phyloP scores from a whole-genome alignment of 2,888 invertebrate genomes.

The Phortica magna region DNA sequence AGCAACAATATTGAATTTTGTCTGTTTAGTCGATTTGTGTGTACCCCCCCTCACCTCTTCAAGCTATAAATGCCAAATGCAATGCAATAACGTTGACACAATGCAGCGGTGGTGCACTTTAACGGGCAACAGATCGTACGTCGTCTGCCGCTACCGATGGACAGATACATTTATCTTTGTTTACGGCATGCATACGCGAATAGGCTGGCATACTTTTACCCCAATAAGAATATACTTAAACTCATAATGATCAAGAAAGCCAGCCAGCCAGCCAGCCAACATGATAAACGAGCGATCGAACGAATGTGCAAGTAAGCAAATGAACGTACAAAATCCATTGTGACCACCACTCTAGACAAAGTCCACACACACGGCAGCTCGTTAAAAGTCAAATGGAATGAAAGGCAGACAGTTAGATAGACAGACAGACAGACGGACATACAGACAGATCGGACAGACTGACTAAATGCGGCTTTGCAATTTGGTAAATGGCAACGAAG shows the following conservation, averaged over 20 bases:
- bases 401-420: constrained; percentile 8
- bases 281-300: neutral
- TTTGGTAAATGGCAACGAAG: neutral
- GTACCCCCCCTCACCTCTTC: too few species aligned
- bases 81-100: constrained; percentile 50
- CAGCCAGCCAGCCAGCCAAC: constrained; percentile 19
- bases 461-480: neutral
- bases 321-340: neutral
- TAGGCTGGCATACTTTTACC: constrained; percentile 64
- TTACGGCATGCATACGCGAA: constrained; percentile 43
- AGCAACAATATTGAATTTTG: too few species aligned
- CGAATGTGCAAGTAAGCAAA: neutral
- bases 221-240: constrained; percentile 41
- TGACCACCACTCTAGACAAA: constrained; percentile 12
- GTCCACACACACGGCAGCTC: constrained; percentile 40
- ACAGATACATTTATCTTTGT: constrained; percentile 29
- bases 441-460: neutral
- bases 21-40: too few species aligned
- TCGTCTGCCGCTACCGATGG: constrained; percentile 11
- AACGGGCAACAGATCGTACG: neutral
- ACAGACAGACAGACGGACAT: neutral
- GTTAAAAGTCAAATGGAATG: constrained; percentile 44
- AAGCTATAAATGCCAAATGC: constrained; percentile 13
- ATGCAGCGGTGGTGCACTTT: neutral
- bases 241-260: constrained; percentile 61